A percentile compares a stretch with the other conserved stretches of the same genome.
These are phyloP conservation scores for Uropsilus gracilis DNA, from an alignment of 2,113 vertebrate species.

Conservation along the genomic window DNA sequence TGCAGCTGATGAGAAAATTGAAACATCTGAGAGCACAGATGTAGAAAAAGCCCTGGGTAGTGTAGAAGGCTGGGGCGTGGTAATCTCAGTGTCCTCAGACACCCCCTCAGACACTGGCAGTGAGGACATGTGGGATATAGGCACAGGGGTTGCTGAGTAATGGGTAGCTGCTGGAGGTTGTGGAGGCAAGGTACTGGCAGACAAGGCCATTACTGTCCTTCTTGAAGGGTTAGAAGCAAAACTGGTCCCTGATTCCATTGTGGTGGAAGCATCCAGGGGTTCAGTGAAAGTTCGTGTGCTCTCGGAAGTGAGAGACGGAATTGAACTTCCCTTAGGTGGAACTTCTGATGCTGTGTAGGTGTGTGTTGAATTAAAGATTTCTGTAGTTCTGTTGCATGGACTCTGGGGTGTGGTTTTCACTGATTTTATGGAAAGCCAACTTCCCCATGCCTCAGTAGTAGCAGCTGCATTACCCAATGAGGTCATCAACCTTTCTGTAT, in stretches of 20 bases:
- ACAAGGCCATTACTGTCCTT: not conserved
- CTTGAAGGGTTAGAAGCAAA: not conserved
- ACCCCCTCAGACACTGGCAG: not conserved
- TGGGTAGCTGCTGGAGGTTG: not conserved
- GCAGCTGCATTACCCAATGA: not conserved
- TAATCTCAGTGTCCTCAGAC: constrained; percentile 9
- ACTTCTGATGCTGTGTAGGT: constrained; percentile 49
- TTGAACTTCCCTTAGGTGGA: not conserved
- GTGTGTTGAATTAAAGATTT: constrained; percentile 41
- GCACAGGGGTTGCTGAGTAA: not conserved
- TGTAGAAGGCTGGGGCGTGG: not conserved
- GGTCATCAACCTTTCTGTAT: constrained; percentile 19
- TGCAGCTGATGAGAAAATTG: not conserved
- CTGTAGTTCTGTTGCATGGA: not conserved
- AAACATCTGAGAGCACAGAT: not conserved
- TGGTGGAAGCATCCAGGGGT: not conserved
- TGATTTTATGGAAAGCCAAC: constrained; percentile 51
- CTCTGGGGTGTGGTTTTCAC: constrained; percentile 23
- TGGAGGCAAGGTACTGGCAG: not conserved
- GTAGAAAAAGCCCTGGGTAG: not conserved
- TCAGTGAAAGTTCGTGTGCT: constrained; percentile 2
- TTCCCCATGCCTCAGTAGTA: constrained; percentile 28
- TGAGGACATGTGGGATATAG: not conserved
- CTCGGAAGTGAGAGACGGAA: not conserved
- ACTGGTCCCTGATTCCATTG: not conserved